phyloP scores from a whole-genome alignment of 2,888 invertebrate genomes.

The Smittia sp. region DNA sequence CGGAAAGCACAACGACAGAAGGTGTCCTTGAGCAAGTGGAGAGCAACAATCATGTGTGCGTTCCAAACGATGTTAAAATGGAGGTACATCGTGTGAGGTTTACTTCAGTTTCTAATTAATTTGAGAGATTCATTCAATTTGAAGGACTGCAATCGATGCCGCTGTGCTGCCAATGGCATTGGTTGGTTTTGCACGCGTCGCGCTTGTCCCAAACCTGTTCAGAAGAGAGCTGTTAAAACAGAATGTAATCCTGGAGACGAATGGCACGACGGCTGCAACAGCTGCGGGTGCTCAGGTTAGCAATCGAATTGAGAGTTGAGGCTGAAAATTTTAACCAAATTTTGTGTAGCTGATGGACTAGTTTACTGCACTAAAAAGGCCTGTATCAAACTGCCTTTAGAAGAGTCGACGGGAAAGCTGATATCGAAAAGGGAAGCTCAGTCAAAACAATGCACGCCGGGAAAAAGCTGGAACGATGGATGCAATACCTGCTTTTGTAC shows the following conservation, averaged over 20 bases:
- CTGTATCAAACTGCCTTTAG: not conserved
- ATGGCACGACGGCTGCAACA: conserved; percentile 57
- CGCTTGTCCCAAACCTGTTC: conserved; percentile 43
- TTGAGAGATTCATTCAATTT: not conserved
- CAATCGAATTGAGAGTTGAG: not conserved
- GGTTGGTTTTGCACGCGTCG: conserved; percentile 55
- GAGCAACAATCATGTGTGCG: conserved; percentile 24
- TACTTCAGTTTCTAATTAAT: not conserved
- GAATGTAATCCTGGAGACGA: conserved; percentile 52
- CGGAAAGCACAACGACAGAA: conserved; percentile 8
- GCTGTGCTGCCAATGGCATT: conserved; percentile 56
- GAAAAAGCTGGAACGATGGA: conserved; percentile 55
- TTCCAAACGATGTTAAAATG: conserved; percentile 38
- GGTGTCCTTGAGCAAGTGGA: not conserved
- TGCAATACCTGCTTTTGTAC: conserved; percentile 58
- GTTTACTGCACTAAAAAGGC: not conserved
- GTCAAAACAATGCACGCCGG: conserved; percentile 50
- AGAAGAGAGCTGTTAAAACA: conserved; percentile 54
- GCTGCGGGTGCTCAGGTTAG: conserved; percentile 55
- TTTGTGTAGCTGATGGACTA: too few species aligned
- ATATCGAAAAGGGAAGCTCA: not conserved
- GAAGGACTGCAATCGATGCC: conserved; percentile 57
- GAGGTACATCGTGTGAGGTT: not conserved
- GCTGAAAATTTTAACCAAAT: too few species aligned
- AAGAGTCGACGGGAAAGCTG: not conserved